phyloP scores from a whole-genome alignment of 1,140 invertebrate genomes.

The Stenopsyche tienmushanensis region DNA sequence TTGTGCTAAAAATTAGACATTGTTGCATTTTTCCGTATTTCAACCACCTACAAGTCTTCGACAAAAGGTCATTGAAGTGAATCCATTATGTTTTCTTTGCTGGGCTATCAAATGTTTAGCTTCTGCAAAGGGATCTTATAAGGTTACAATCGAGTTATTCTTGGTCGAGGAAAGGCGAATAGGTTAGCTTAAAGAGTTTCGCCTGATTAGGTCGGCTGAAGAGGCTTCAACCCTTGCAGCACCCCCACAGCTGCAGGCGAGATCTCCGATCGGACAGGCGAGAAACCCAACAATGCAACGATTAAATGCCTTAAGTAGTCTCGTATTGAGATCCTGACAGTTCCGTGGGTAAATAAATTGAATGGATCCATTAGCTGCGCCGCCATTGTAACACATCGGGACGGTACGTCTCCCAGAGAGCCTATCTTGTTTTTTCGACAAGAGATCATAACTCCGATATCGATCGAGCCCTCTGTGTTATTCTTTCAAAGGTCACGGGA shows the following conservation, averaged over 20 bases:
- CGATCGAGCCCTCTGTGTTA: neutral
- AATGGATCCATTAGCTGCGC: slow-evolving; percentile 39
- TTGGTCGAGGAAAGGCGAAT: no score
- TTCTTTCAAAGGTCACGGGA: neutral
- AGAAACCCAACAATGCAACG: slow-evolving; percentile 36
- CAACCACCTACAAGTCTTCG: no score
- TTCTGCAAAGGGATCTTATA: no score
- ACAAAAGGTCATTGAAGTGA: no score
- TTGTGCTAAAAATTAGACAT: no score
- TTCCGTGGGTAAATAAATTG: slow-evolving; percentile 41
- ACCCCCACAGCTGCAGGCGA: slow-evolving; percentile 10
- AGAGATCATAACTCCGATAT: neutral
- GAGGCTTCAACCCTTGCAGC: neutral
- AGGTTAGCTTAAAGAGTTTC: no score
- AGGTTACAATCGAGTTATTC: no score
- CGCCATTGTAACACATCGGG: slow-evolving; percentile 21
- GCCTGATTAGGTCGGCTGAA: neutral
- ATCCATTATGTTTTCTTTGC: no score
- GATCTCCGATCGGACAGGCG: slow-evolving; percentile 36
- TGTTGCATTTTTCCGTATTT: no score
- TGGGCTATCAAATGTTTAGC: no score
- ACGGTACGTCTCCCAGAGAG: no score
- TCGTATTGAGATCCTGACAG: slow-evolving; percentile 40
- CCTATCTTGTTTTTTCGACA: no score
- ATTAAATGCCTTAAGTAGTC: slow-evolving; percentile 40